These are phyloP conservation scores for Eubasilissa splendida DNA, from an alignment of 2,888 invertebrate genomes.

Conservation along the genomic window DNA sequence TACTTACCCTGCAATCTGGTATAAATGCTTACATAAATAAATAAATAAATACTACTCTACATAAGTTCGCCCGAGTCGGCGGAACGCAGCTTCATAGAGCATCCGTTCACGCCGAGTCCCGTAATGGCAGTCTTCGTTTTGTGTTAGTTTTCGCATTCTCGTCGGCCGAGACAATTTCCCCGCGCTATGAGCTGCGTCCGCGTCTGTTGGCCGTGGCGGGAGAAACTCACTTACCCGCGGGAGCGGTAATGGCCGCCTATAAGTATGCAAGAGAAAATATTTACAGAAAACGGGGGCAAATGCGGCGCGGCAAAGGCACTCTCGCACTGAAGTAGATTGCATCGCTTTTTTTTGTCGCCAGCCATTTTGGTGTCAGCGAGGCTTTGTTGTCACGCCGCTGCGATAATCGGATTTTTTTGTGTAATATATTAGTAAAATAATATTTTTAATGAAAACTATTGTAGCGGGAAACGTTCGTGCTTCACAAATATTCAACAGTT, in stretches of 20 bases:
- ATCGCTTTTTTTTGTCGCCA: constrained; percentile 27
- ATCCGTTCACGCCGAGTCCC: not conserved
- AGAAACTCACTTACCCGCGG: constrained; percentile 54
- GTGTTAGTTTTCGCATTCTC: constrained; percentile 14
- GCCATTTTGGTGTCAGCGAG: constrained; percentile 25
- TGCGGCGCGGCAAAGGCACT: constrained; percentile 4
- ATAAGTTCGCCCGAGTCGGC: too few relatives aligned
- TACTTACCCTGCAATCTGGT: too few relatives aligned
- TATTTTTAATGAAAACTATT: too few relatives aligned
- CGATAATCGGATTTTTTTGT: too few relatives aligned
- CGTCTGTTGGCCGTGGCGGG: constrained; percentile 21
- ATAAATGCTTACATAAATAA: too few relatives aligned
- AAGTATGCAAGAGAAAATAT: constrained; percentile 50
- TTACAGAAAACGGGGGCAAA: constrained; percentile 44
- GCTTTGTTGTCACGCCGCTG: constrained; percentile 8
- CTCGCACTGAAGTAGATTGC: constrained; percentile 22
- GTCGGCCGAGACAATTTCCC: constrained; percentile 25
- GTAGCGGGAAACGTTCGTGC: too few relatives aligned
- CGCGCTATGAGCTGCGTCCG: constrained; percentile 23
- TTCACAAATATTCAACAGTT: too few relatives aligned
- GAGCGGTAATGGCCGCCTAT: constrained; percentile 51
- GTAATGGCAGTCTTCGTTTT: constrained; percentile 11
- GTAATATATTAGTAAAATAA: too few relatives aligned
- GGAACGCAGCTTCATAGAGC: not conserved
- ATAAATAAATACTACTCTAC: too few relatives aligned